Evolutionary conservation across 2,113 vertebrate genomes (phyloP), one percentile per base, ranked within the genome.

Genomic region (Antigone vipio): DNA sequence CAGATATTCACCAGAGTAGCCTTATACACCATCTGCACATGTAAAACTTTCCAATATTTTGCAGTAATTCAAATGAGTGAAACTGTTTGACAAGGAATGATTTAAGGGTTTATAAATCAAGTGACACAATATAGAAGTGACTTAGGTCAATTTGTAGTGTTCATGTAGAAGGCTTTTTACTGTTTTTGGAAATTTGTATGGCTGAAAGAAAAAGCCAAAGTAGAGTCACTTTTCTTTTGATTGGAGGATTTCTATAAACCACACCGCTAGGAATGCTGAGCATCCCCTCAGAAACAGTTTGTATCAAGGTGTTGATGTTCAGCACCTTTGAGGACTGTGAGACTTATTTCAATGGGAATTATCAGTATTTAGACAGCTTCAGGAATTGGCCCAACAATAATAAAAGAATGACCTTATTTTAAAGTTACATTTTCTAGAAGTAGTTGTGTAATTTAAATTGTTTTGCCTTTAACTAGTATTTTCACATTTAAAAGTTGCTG

Each of bases 291-390:
- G 64, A 84, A 92, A 52, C 9, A 27, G 10, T 71, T 68, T 85
- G 6, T 12, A 35, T 58, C 15, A 63, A 64, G 44, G 11, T 60
- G 7, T 67, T 89, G 71, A 58, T 47, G 23, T 52, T 87, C 8
- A 6, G 10, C 24, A n/a, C 15, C 35, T 76, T 66, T 85, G 64
- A 91, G 60, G 49, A 92, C 73, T 75, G 5, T 23, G 12, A 81
- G 73, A 38, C 53, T 78, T 68, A 78, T 34, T 92, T 89, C 23
- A 49, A 0, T 20, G 27, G 56, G 30, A 72, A 74, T 86, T 96
- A 91, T 88, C 91, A 77, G 55, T 88, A 88, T 95, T 87, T 88
- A 91, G 56, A 89, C 77, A 95, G 89, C 17, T 30, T 78, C 24
- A 68, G 89, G 84, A 91, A 64, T 0, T 75, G 77, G 35, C 56